Evolutionary conservation across 92 coral and sea anemone species (phyloP).

Genomic region (Phenganax subtilis): DNA sequence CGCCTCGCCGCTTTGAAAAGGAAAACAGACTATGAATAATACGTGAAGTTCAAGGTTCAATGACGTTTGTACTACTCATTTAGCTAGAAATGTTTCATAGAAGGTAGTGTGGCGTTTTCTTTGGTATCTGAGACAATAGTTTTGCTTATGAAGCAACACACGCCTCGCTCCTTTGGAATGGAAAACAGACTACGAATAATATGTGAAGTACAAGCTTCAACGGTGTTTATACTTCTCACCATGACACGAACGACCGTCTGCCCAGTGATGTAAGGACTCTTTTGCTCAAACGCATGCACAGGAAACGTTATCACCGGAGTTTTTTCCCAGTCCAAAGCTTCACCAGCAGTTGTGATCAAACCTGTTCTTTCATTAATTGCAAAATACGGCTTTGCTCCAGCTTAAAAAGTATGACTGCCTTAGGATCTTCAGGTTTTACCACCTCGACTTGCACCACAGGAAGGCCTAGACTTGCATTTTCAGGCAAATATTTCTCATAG

Average conservation of each 20-base stretch:
- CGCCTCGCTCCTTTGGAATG: too few relatives aligned
- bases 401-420: neutral
- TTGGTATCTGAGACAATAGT: too few relatives aligned
- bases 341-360: constrained; percentile 48
- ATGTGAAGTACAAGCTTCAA: too few relatives aligned
- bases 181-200: too few relatives aligned
- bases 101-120: too few relatives aligned
- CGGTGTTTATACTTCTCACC: neutral
- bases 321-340: constrained; percentile 54
- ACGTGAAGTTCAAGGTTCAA: too few relatives aligned
- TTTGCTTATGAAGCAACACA: too few relatives aligned
- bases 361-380: constrained; percentile 58
- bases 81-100: too few relatives aligned
- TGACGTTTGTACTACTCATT: too few relatives aligned
- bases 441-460: constrained; percentile 20
- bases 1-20: too few relatives aligned
- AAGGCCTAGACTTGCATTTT: constrained; percentile 14
- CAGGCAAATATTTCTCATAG: constrained; percentile 29
- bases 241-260: constrained; percentile 25
- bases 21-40: too few relatives aligned
- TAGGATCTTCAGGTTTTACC: neutral
- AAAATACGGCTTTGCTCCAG: constrained; percentile 64
- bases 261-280: neutral
- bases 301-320: constrained; percentile 40
- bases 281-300: constrained; percentile 13